Evolutionary conservation across 2,888 invertebrate genomes (phyloP).

Genomic region (Apotomis betuletana): DNA sequence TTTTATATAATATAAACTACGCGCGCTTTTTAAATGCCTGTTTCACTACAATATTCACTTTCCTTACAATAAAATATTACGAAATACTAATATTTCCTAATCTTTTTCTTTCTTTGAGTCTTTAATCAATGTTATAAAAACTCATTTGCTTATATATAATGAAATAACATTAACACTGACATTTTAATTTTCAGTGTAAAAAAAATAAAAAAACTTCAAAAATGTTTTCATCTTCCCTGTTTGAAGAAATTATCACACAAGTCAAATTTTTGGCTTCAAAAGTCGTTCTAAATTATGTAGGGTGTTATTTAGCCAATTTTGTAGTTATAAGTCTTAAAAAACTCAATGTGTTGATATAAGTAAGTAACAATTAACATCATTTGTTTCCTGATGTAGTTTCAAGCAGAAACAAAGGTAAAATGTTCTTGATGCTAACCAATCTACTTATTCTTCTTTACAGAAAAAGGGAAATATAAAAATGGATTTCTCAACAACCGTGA

Average conservation of each 20-base stretch:
- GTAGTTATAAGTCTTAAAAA: constrained; percentile 78
- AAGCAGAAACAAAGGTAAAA: no score
- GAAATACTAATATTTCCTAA: no score
- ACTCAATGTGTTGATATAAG: constrained; percentile 65
- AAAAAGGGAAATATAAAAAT: constrained; percentile 52
- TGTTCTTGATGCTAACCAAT: not conserved
- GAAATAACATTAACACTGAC: constrained; percentile 1
- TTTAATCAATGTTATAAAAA: no score
- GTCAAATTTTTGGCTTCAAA: constrained; percentile 78
- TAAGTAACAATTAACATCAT: constrained; percentile 9
- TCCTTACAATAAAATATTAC: no score
- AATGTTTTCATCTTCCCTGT: constrained; percentile 82
- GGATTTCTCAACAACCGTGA: constrained; percentile 78
- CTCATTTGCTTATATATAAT: not conserved
- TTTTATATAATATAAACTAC: not conserved
- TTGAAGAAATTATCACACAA: constrained; percentile 76
- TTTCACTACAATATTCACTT: no score
- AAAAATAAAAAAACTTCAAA: constrained; percentile 71
- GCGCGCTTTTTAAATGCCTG: not conserved
- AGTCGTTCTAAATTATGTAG: constrained; percentile 80
- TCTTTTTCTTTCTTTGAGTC: no score
- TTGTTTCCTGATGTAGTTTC: no score
- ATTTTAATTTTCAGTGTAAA: constrained; percentile 34
- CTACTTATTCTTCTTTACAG: constrained; percentile 16
- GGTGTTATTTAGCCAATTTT: constrained; percentile 76